Percentiles rank a stretch among this genome's conserved stretches.
These are phyloP conservation scores for Lysiphlebus fabarum DNA, from an alignment of 1,140 invertebrate genomes.

Conservation along the genomic window DNA sequence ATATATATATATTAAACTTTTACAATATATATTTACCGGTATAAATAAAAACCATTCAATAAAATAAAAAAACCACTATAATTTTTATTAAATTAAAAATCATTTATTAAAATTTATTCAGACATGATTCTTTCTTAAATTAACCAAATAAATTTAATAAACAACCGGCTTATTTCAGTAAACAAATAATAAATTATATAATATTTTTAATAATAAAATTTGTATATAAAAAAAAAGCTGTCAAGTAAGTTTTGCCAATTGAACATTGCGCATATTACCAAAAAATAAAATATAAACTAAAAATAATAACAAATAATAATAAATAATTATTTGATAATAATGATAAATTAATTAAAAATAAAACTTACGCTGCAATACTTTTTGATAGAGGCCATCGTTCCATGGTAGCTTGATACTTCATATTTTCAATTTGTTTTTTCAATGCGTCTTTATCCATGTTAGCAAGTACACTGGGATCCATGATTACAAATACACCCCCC, in stretches of 20 bases:
- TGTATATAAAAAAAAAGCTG: background rate
- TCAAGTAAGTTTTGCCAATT: background rate
- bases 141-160: no score
- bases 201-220: no score
- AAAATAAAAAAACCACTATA: no score
- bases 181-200: no score
- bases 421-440: slow-evolving; percentile 95
- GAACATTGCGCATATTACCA: background rate
- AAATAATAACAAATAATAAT: background rate
- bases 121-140: no score
- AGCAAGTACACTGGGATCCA: slow-evolving; percentile 87
- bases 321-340: background rate
- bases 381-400: slow-evolving; percentile 91
- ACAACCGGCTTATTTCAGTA: no score
- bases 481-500: slow-evolving; percentile 59
- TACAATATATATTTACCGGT: no score
- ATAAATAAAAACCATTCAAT: no score
- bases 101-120: no score
- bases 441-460: slow-evolving; percentile 95
- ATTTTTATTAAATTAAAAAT: no score
- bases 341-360: slow-evolving; percentile 16
- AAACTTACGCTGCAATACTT: slow-evolving; percentile 91
- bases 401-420: slow-evolving; percentile 94
- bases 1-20: no score
- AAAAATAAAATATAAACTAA: no score